Percentiles rank a stretch among this genome's conserved stretches.
phyloP scores from a whole-genome alignment of 1,140 invertebrate species.

The Kradibia gibbosae region DNA sequence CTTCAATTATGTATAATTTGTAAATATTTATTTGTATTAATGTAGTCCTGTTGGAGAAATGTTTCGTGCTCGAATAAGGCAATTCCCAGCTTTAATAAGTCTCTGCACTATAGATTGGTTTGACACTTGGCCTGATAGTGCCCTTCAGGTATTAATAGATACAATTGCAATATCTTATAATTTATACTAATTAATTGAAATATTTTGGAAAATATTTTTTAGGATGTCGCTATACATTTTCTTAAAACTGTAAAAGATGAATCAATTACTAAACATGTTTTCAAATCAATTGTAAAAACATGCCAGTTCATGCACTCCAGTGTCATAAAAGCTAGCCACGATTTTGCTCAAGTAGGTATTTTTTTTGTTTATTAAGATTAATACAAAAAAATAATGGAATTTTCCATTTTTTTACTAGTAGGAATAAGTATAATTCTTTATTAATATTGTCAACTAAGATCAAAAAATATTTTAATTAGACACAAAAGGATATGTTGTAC shows the following conservation, averaged over 20 bases:
- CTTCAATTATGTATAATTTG: not conserved
- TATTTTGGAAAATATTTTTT: slow-evolving; percentile 15
- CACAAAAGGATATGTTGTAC: no score
- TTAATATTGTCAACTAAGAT: no score
- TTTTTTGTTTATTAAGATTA: not conserved
- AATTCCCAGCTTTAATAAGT: slow-evolving; percentile 83
- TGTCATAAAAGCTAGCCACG: slow-evolving; percentile 74
- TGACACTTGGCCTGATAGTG: slow-evolving; percentile 78
- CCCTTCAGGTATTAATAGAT: slow-evolving; percentile 75
- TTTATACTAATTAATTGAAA: not conserved
- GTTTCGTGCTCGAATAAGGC: slow-evolving; percentile 78
- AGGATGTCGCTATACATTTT: slow-evolving; percentile 73
- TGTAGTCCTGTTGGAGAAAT: slow-evolving; percentile 79
- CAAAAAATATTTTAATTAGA: no score
- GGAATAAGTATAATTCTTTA: no score
- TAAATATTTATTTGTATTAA: not conserved
- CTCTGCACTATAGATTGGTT: slow-evolving; percentile 87
- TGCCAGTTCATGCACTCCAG: slow-evolving; percentile 79
- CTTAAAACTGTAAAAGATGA: slow-evolving; percentile 74
- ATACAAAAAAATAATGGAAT: no score
- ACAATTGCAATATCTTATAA: no score
- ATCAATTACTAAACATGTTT: slow-evolving; percentile 69
- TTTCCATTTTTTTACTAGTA: no score
- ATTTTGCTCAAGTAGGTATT: slow-evolving; percentile 69
- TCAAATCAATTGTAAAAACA: slow-evolving; percentile 75